Evolutionary conservation across 2,888 invertebrate genomes (phyloP).

Genomic region (Catonia carolina): DNA sequence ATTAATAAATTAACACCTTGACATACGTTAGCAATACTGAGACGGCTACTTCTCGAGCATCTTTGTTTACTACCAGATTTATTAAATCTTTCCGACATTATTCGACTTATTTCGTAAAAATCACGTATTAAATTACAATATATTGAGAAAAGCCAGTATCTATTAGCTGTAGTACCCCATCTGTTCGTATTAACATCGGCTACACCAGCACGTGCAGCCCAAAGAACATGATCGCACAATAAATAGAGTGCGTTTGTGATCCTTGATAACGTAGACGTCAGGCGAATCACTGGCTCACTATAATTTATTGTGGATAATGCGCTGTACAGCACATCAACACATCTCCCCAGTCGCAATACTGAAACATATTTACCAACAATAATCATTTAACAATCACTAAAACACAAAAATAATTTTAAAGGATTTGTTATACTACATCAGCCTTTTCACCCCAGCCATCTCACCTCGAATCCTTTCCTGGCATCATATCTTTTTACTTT

Average conservation of each 20-base stretch:
- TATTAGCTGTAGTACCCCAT: conserved; percentile 67
- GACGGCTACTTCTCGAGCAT: not conserved
- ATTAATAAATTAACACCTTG: not conserved
- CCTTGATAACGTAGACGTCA: conserved; percentile 70
- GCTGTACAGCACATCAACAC: conserved; percentile 70
- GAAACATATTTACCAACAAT: too few relatives aligned
- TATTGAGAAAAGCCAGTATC: conserved; percentile 80
- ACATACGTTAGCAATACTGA: not conserved
- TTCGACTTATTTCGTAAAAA: conserved; percentile 69
- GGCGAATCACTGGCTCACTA: conserved; percentile 60
- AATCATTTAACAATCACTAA: too few relatives aligned
- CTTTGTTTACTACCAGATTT: not conserved
- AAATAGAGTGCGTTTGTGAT: conserved; percentile 72
- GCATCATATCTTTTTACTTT: too few relatives aligned
- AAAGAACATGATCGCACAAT: conserved; percentile 78
- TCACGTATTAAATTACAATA: conserved; percentile 74
- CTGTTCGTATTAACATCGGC: conserved; percentile 61
- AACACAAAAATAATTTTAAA: too few relatives aligned
- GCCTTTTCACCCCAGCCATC: too few relatives aligned
- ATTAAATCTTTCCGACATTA: conserved; percentile 46
- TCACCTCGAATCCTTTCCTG: too few relatives aligned
- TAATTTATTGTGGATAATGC: conserved; percentile 65
- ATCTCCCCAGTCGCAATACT: conserved; percentile 83
- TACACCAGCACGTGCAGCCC: conserved; percentile 69
- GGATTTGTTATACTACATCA: too few relatives aligned